phyloP scores from a whole-genome alignment of 2,888 invertebrate genomes.

The Hymenopus coronatus region DNA sequence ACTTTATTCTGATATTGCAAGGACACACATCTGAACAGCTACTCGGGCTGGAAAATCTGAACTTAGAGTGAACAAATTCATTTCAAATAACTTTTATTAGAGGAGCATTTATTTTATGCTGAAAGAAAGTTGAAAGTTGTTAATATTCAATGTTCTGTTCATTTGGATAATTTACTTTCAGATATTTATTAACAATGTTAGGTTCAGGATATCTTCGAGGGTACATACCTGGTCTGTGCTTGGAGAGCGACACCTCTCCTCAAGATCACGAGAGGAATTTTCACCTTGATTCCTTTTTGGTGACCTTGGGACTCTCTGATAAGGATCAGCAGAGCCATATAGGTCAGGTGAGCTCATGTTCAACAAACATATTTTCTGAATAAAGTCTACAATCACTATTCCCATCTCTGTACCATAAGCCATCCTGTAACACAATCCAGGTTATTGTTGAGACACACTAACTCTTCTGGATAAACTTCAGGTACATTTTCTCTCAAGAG shows the following conservation, averaged over 20 bases:
- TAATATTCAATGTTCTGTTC: background rate
- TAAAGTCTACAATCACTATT: conserved; percentile 90
- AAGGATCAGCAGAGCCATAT: conserved; percentile 85
- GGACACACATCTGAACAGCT: too few species aligned
- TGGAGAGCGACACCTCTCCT: conserved; percentile 68
- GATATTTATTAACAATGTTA: background rate
- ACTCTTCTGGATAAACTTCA: background rate
- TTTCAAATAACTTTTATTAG: background rate
- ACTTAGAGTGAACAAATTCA: too few species aligned
- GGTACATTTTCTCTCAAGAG: too few species aligned
- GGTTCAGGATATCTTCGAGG: background rate
- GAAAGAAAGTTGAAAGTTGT: background rate
- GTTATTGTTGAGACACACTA: background rate
- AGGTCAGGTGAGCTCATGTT: conserved; percentile 89
- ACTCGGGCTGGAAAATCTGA: too few species aligned
- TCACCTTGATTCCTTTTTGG: conserved; percentile 57
- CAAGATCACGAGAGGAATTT: conserved; percentile 46
- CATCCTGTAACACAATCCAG: conserved; percentile 62
- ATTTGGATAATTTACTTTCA: background rate
- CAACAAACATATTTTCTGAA: conserved; percentile 83
- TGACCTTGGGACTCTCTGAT: conserved; percentile 75
- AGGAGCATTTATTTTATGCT: background rate
- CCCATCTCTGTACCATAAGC: conserved; percentile 97
- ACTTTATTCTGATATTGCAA: background rate
- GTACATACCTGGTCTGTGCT: conserved; percentile 80